Evolutionary conservation across 1,140 invertebrate species (phyloP), one percentile per base, ranked within the genome.

Genomic region (Drosophila bifasciata): DNA sequence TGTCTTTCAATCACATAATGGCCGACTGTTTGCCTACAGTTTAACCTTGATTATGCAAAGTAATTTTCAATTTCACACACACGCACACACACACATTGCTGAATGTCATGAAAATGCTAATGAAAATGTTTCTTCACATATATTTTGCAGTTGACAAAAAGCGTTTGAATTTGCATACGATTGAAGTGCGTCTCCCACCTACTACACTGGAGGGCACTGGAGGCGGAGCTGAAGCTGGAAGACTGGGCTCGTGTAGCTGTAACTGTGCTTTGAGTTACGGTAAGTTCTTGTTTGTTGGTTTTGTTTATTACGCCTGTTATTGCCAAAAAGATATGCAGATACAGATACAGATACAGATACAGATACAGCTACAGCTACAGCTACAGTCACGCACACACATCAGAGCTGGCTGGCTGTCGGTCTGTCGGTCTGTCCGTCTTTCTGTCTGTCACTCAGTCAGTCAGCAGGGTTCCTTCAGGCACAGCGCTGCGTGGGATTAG

Each of bases 41-140:
- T 57, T 74, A 74, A 74, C 70, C 19, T 69, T 69, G 63, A 69
- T 69, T 69, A 69, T 69, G 63, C 66, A 69, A 69, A 69, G 50
- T 21, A 43, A 68, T 68, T 23, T 56, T 21, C 41, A 16, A 57
- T 73, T 64, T 63, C 45, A 73, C 40, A 32, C n/a, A n/a, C n/a
- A 49, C 25, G 6, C 23, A 0, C 23, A 1, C 25, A 15, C 23
- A 21, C 52, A 56, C 51, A 63, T 74, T 63, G 64, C 64, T 74
- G 23, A 57, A 57, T 64, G 28, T 16, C 41, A 36, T 21, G 23
- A 25, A 61, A 74, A 74, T 74, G 59, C 70, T 75, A 75, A 75
- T 75, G 71, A 64, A 52, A 59, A 66, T 66, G 61, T 59, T 56
- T 63, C n/a, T 67, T 23, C 23, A 52, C 53, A 16, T 25, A n/a